A percentile compares a stretch with the other conserved stretches of the same genome.
phyloP scores from a whole-genome alignment of 2,797 vertebrate genomes.

The Rhinichthys osculus region DNA sequence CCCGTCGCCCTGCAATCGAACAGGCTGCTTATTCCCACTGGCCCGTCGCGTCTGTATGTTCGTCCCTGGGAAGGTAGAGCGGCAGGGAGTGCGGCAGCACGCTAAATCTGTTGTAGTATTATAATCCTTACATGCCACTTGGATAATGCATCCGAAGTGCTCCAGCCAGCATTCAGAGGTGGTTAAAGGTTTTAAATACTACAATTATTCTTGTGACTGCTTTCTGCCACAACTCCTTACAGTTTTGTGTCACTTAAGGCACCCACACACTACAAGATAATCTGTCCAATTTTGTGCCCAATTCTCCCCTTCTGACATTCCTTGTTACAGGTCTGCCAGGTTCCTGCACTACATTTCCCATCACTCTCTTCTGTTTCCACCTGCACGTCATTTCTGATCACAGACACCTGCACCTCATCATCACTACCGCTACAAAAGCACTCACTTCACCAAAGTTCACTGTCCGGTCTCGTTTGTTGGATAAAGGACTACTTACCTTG shows the following conservation, averaged over 20 bases:
- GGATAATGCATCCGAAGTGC: constrained; percentile 34
- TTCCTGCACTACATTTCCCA: too few species aligned
- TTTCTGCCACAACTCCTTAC: not conserved
- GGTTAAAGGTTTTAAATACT: constrained; percentile 49
- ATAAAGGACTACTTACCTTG: too few species aligned
- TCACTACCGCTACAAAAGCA: too few species aligned
- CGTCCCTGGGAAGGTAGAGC: constrained; percentile 7
- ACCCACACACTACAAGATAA: not conserved
- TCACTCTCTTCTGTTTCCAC: too few species aligned
- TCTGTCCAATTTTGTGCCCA: not conserved
- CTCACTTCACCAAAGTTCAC: too few species aligned
- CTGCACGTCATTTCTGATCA: too few species aligned
- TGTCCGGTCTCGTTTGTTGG: too few species aligned
- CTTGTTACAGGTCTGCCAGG: too few species aligned
- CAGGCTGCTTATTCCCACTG: constrained; percentile 32
- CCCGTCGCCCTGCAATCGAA: not conserved
- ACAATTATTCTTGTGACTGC: constrained; percentile 35
- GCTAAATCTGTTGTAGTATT: constrained; percentile 51
- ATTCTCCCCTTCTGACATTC: too few species aligned
- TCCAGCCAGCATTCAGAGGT: constrained; percentile 25
- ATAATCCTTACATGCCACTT: constrained; percentile 52
- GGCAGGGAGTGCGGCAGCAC: constrained; percentile 13
- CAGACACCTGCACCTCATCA: too few species aligned
- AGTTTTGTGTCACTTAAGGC: not conserved
- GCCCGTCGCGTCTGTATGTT: not conserved